Conservation (phyloP, 2,113 vertebrate genomes). For the Equus quagga region DNA sequence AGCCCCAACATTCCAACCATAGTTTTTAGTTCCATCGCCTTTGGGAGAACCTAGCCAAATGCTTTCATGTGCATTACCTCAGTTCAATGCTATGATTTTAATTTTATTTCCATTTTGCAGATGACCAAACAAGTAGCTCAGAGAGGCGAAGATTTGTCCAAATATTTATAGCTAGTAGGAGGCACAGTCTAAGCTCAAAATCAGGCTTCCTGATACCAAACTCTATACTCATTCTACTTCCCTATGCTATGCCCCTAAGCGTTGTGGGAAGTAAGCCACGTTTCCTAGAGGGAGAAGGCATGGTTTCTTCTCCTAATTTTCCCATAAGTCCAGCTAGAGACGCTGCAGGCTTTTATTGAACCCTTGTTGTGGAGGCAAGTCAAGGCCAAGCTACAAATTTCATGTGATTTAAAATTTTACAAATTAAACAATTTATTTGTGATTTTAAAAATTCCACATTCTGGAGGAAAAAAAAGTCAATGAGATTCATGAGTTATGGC, state of each 20-base stretch:
- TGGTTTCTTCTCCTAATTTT: background rate
- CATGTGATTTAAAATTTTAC: background rate
- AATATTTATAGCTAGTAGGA: background rate
- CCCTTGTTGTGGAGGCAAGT: background rate
- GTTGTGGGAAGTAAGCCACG: accelerated
- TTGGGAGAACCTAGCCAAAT: background rate
- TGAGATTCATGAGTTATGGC: background rate
- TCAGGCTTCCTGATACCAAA: background rate
- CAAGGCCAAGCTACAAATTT: background rate
- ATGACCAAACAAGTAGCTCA: background rate
- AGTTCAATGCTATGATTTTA: background rate
- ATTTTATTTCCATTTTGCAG: conserved; percentile 6
- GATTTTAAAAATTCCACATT: background rate
- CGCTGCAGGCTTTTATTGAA: background rate
- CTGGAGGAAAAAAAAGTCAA: background rate
- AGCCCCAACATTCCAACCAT: background rate
- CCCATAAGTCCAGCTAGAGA: background rate
- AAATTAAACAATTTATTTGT: background rate
- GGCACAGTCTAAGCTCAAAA: background rate
- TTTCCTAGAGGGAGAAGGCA: background rate
- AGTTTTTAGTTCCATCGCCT: background rate
- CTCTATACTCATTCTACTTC: background rate
- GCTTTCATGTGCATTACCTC: background rate
- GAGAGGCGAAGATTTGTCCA: background rate
- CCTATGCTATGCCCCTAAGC: background rate